phyloP scores from a whole-genome alignment of 2,113 vertebrate genomes.

The Cebidichthys violaceus region DNA sequence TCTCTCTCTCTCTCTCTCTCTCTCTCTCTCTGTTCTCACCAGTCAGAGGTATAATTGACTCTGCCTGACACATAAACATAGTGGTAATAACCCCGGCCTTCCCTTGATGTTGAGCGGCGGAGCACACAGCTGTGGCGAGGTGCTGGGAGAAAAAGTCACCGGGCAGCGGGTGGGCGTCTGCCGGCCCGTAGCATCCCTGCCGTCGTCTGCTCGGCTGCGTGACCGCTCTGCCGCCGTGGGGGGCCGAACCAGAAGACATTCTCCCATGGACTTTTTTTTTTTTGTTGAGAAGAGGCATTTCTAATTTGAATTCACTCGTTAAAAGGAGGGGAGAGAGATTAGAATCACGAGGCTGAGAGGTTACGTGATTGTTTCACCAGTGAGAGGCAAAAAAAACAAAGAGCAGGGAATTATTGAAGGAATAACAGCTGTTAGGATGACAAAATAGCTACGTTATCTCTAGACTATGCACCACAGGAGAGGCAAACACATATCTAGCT shows the following conservation, averaged over 20 bases:
- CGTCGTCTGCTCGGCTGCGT: not conserved
- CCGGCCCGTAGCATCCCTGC: constrained; percentile 2
- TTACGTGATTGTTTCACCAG: not conserved
- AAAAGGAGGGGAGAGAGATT: constrained; percentile 1
- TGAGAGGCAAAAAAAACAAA: not conserved
- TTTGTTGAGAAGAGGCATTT: not conserved
- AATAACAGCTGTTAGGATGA: not conserved
- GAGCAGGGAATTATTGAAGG: not conserved
- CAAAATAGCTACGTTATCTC: not conserved
- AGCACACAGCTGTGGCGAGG: constrained; percentile 48
- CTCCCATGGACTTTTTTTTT: not conserved
- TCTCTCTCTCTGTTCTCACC: not conserved
- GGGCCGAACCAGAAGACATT: constrained; percentile 27
- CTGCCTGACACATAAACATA: constrained; percentile 66
- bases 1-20: too few species aligned
- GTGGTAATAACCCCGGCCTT: constrained; percentile 57
- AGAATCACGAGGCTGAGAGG: constrained; percentile 9
- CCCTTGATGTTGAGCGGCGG: constrained; percentile 54
- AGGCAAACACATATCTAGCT: constrained; percentile 19
- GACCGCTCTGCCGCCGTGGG: not conserved
- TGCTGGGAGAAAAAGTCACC: constrained; percentile 39
- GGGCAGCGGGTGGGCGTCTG: constrained; percentile 32
- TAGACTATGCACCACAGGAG: not conserved
- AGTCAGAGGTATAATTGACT: constrained; percentile 64
- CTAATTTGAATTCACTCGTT: constrained; percentile 18